These are phyloP conservation scores for Drosophila subpulchrella DNA, from an alignment of 1,140 invertebrate species.

Conservation along the genomic window DNA sequence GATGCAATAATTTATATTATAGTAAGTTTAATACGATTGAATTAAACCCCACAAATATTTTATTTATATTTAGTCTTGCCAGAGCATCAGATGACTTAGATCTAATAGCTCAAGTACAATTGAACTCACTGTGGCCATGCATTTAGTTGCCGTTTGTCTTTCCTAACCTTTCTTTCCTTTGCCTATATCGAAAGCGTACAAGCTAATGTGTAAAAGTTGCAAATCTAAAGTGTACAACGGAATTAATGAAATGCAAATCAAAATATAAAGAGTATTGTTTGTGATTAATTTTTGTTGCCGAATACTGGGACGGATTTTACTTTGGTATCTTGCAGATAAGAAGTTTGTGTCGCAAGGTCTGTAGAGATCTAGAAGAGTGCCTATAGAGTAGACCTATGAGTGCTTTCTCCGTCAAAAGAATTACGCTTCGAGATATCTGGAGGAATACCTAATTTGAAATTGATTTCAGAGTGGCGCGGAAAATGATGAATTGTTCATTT, in stretches of 20 bases:
- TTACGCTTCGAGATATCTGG: too few relatives aligned
- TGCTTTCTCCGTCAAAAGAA: too few relatives aligned
- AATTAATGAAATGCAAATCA: slow-evolving; percentile 37
- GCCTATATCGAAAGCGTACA: slow-evolving; percentile 16
- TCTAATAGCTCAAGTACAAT: slow-evolving; percentile 37
- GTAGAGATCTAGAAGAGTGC: too few relatives aligned
- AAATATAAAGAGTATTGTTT: slow-evolving; percentile 12
- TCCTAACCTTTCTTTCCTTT: slow-evolving; percentile 15
- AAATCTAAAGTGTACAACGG: slow-evolving; percentile 23
- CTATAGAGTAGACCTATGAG: too few relatives aligned
- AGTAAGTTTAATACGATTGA: slow-evolving; percentile 5
- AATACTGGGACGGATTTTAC: background rate
- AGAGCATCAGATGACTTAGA: slow-evolving; percentile 33
- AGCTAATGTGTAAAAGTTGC: slow-evolving; percentile 16
- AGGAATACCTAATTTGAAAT: too few relatives aligned
- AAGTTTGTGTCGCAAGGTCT: too few relatives aligned
- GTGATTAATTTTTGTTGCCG: background rate
- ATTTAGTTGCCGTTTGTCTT: slow-evolving; percentile 47
- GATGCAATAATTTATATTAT: slow-evolving; percentile 41
- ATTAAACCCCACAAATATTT: slow-evolving; percentile 18
- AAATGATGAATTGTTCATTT: too few relatives aligned
- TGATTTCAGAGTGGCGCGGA: too few relatives aligned
- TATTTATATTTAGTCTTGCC: slow-evolving; percentile 55
- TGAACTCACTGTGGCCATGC: slow-evolving; percentile 66
- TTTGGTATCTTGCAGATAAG: background rate